Conservation (phyloP, 2,113 vertebrate species). For the Pitta sordida region DNA sequence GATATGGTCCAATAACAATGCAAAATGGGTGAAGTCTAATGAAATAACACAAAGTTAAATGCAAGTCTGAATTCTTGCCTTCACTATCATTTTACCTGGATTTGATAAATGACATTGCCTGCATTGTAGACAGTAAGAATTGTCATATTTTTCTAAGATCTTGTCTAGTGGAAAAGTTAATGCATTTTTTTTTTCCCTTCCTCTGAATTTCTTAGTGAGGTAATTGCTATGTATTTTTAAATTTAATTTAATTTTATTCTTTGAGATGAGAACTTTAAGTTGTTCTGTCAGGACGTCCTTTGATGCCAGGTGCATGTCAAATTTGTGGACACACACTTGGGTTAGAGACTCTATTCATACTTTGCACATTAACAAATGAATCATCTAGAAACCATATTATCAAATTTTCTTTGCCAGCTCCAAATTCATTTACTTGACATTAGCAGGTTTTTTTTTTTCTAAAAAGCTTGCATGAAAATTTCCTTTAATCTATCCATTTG, state of each 20-base stretch:
- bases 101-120: slow-evolving; percentile 32
- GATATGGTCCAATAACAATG: slow-evolving; percentile 15
- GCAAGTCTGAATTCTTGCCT: slow-evolving; percentile 3
- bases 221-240: slow-evolving; percentile 47
- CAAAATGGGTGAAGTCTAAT: slow-evolving; percentile 1
- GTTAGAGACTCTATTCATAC: slow-evolving; percentile 47
- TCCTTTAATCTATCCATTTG: slow-evolving; percentile 17
- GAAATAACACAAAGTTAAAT: slow-evolving; percentile 31
- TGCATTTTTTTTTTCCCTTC: slow-evolving; percentile 11
- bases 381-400: slow-evolving; percentile 65
- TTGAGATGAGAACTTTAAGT: slow-evolving; percentile 33
- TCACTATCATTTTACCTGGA: slow-evolving; percentile 28
- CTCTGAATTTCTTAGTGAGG: slow-evolving; percentile 37
- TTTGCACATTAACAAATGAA: slow-evolving; percentile 52
- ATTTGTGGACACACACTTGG: slow-evolving; percentile 25
- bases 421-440: slow-evolving; percentile 62
- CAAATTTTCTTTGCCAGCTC: slow-evolving; percentile 54
- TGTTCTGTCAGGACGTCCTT: slow-evolving; percentile 48
- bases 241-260: slow-evolving; percentile 49
- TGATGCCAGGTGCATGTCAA: slow-evolving; percentile 59
- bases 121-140: not conserved
- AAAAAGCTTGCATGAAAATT: not conserved
- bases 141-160: slow-evolving; percentile 53
- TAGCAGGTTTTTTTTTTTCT: not conserved
- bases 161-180: slow-evolving; percentile 49